These are phyloP conservation scores for Nansenia antarctica DNA, from an alignment of 2,113 vertebrate genomes.

Conservation along the genomic window DNA sequence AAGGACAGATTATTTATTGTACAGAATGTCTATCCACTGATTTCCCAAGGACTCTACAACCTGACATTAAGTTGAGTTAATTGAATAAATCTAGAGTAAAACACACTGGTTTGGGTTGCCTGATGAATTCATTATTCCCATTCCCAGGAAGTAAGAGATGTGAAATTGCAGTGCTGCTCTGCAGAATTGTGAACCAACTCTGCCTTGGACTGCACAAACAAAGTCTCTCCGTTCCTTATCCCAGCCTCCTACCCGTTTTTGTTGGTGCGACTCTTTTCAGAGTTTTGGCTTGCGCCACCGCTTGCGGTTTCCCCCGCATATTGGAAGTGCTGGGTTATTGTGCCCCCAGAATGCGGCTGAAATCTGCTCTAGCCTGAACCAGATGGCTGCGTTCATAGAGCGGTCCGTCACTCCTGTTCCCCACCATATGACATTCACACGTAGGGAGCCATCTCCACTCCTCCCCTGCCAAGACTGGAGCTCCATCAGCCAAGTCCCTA, in stretches of 20 bases:
- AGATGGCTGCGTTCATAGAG: conserved; percentile 76
- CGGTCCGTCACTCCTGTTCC: conserved; percentile 73
- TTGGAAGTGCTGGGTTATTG: conserved; percentile 74
- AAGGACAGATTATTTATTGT: too few species aligned
- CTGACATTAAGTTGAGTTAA: conserved; percentile 32
- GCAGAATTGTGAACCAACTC: conserved; percentile 24
- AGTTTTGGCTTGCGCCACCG: conserved; percentile 59
- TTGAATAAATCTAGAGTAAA: conserved; percentile 51
- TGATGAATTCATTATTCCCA: conserved; percentile 57
- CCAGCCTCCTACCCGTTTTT: conserved; percentile 51
- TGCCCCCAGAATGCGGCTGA: conserved; percentile 76
- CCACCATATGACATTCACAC: conserved; percentile 79
- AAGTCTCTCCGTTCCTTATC: conserved; percentile 37
- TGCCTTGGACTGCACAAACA: conserved; percentile 50
- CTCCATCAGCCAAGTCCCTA: conserved; percentile 70
- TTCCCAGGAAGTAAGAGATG: conserved; percentile 53
- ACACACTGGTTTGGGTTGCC: conserved; percentile 31
- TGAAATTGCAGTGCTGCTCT: conserved; percentile 48
- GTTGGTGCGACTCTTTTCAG: conserved; percentile 48
- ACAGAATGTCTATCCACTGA: neutral
- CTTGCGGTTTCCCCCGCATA: conserved; percentile 51
- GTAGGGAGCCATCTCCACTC: conserved; percentile 68
- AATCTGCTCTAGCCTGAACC: conserved; percentile 78
- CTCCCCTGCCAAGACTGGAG: conserved; percentile 62
- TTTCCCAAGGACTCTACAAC: conserved; percentile 7